A percentile compares a stretch with the other conserved stretches of the same genome.
Evolutionary conservation across 2,113 vertebrate species (phyloP).

Genomic region (Pollachius pollachius): DNA sequence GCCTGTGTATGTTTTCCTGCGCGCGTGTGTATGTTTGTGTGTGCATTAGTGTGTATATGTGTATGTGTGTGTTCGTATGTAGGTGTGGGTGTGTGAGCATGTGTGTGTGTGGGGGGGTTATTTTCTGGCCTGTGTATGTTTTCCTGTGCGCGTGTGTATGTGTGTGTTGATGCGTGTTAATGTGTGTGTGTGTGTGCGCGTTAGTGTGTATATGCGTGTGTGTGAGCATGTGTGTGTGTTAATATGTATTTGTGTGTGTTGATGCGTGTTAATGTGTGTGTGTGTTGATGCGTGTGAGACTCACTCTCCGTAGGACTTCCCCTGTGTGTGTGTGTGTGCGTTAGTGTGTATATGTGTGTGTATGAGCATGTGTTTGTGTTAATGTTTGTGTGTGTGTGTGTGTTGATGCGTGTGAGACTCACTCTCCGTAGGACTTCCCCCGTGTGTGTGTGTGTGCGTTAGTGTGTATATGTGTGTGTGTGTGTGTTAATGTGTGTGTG

Average conservation of each 20-base stretch:
- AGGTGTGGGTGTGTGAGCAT: not conserved
- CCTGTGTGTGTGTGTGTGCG: too few relatives aligned
- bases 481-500: not conserved
- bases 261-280: too few relatives aligned
- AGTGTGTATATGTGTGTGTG: too few relatives aligned
- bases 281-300: too few relatives aligned
- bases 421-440: constrained; percentile 92
- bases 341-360: too few relatives aligned
- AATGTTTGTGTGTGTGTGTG: too few relatives aligned
- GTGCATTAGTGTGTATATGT: not conserved
- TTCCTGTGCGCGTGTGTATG: not conserved
- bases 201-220: not conserved
- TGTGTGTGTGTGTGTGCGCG: not conserved
- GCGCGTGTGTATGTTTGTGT: not conserved
- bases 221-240: not conserved
- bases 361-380: too few relatives aligned
- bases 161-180: constrained; percentile 1
- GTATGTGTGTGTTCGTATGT: not conserved
- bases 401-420: constrained; percentile 56
- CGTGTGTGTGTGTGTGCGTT: too few relatives aligned
- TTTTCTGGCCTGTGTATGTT: too few relatives aligned
- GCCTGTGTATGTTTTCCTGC: too few relatives aligned
- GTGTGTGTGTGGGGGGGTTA: not conserved
- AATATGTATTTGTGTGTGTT: constrained; percentile 1
- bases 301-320: too few relatives aligned